A percentile compares a stretch with the other conserved stretches of the same genome.
phyloP scores from a whole-genome alignment of 2,797 vertebrate species.

The Leptoclinus maculatus region DNA sequence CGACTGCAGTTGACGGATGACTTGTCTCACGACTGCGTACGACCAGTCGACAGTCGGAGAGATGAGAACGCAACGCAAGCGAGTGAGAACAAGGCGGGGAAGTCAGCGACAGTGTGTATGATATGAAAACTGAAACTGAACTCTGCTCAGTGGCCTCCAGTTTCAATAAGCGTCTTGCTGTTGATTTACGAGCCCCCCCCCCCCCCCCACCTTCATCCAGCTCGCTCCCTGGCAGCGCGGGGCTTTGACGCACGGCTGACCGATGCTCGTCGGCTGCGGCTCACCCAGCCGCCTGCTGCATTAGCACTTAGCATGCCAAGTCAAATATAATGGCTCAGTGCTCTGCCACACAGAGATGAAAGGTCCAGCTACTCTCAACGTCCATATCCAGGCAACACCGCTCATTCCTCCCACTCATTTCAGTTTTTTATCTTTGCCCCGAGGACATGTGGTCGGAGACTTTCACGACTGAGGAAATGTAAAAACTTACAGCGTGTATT shows the following conservation, averaged over 20 bases:
- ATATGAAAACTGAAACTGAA: constrained; percentile 35
- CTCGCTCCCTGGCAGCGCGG: constrained; percentile 38
- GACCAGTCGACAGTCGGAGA: not conserved
- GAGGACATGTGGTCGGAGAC: not conserved
- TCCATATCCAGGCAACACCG: constrained; percentile 4
- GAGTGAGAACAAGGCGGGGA: constrained; percentile 5
- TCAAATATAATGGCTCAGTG: constrained; percentile 55
- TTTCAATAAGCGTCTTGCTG: constrained; percentile 51
- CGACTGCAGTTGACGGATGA: constrained; percentile 1
- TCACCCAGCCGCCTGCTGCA: constrained; percentile 49
- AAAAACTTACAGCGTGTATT: not conserved
- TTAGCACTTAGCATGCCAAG: constrained; percentile 56
- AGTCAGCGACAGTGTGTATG: not conserved
- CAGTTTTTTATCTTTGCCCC: not conserved
- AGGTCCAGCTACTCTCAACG: constrained; percentile 15
- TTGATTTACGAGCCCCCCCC: constrained; percentile 51
- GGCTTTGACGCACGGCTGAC: constrained; percentile 41
- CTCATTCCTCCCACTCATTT: constrained; percentile 4
- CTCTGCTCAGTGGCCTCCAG: constrained; percentile 41
- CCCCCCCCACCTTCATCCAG: constrained; percentile 14
- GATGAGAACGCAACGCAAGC: not conserved
- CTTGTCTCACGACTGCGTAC: not conserved
- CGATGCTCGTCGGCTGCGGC: constrained; percentile 36
- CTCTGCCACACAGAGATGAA: constrained; percentile 36
- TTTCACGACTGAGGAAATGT: not conserved